Conservation (phyloP, 2,113 vertebrate species). For the Podarcis raffonei region DNA sequence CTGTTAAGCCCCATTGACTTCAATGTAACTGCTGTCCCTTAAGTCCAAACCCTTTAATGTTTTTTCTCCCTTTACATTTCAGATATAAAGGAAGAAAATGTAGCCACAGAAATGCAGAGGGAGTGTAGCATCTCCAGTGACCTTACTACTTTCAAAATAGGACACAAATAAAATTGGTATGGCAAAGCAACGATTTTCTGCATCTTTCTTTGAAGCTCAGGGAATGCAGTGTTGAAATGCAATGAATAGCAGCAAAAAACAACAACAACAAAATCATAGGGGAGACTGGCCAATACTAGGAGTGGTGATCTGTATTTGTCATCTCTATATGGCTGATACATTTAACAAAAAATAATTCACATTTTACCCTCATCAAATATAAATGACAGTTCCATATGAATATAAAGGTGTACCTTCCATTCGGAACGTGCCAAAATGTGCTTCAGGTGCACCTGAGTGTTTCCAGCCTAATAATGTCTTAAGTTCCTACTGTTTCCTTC, state of each 20-base stretch:
- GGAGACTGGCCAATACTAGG: not conserved
- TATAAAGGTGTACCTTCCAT: not conserved
- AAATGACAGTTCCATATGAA: not conserved
- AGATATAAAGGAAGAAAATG: not conserved
- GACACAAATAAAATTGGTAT: not conserved
- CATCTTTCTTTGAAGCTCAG: not conserved
- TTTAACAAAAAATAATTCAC: not conserved
- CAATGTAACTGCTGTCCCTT: not conserved
- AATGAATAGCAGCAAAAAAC: not conserved
- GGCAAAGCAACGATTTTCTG: not conserved
- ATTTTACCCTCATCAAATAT: not conserved
- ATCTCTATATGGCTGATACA: not conserved
- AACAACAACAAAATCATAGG: accelerated
- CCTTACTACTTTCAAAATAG: not conserved
- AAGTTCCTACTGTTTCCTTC: not conserved
- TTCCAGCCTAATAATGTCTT: not conserved
- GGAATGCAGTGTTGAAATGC: not conserved
- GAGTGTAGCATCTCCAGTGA: not conserved
- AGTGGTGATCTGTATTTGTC: not conserved
- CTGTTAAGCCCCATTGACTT: not conserved
- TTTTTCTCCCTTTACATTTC: not conserved
- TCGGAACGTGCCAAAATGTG: not conserved
- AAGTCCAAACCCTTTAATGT: not conserved
- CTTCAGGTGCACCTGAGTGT: not conserved
- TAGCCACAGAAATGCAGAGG: not conserved